Conservation (phyloP, 2,797 vertebrate species). For the Propithecus deckenii region DNA sequence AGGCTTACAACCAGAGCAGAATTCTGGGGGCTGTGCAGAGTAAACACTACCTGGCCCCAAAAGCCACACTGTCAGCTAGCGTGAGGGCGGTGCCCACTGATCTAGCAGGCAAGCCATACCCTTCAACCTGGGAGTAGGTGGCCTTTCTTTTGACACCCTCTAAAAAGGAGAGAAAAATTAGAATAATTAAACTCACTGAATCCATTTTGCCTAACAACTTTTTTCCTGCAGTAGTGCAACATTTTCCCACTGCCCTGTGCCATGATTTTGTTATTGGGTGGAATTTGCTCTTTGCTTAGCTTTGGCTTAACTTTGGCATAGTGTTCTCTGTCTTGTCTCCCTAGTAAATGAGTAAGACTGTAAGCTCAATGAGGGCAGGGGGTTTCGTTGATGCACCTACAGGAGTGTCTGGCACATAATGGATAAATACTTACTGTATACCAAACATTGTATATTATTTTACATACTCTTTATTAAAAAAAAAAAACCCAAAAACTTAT, state of each 20-base stretch:
- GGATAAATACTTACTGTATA: not conserved
- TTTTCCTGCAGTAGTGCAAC: not conserved
- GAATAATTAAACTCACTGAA: not conserved
- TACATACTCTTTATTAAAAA: not conserved
- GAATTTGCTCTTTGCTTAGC: not conserved
- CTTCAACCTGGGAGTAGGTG: not conserved
- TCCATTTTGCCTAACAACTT: not conserved
- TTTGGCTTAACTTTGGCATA: not conserved
- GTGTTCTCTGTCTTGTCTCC: not conserved
- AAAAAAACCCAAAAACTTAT: not conserved
- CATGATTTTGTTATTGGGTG: not conserved
- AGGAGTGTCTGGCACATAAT: not conserved
- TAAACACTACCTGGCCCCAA: not conserved
- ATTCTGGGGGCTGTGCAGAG: not conserved
- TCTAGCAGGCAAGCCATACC: not conserved
- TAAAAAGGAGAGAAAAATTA: not conserved
- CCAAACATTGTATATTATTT: not conserved
- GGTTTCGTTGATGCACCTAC: too few relatives aligned
- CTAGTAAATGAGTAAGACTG: not conserved
- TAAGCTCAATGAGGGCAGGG: not conserved
- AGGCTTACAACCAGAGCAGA: not conserved
- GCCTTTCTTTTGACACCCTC: not conserved
- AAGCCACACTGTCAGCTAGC: not conserved
- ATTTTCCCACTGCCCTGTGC: not conserved
- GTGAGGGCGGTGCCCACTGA: not conserved